Base-by-base conservation (phyloP, 2,113 vertebrate species). In the Prunella fulvescens region DNA sequence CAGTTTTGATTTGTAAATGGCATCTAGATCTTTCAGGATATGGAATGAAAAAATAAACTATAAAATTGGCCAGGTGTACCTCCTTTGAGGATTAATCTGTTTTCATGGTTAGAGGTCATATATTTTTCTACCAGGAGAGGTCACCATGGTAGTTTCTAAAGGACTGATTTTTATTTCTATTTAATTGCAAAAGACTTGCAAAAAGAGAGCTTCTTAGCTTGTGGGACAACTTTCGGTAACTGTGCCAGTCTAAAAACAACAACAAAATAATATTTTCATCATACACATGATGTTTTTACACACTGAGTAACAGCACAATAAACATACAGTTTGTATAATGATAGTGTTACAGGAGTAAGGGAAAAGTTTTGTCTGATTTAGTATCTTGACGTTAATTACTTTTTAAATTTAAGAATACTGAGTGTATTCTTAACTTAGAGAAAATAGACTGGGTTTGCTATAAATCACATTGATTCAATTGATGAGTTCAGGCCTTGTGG, bases 91-190 rank as follows among this genome's bases (percentile, higher is more conserved):
- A 33, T 77, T 82, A 39, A 19, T 72, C 48, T 24, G 10, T 45
- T 85, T 88, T 73, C 24, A 26, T 18, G 7, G 3, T 57, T 89
- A 60, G 70, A n/a, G 14, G 66, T 87, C 29, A 66, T 96, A 90
- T 77, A 66, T 88, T 87, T 94, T 93, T 94, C 87, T 58, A 66
- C 96, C 96, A 97, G 95, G 47, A 96, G 96, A 83, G 90, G 95
- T 95, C 95, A 85, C 84, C 81, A 47, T 86, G 12, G 94, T 93
- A 62, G 42, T 81, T 94, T 73, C 69, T 66, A 93, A 93, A 67
- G 48, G 53, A 25, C 19, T 2, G 0, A 33, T 29, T 90, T 92
- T 86, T 20, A 33, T 84, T 88, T 80, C 69, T 90, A 42, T 90
- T 76, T 82, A 73, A 35, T 58, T 73, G 28, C 39, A 54, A 89